A percentile compares a stretch with the other conserved stretches of the same genome.
Conservation (phyloP, 2,888 invertebrate species). For the Cenopis cana region DNA sequence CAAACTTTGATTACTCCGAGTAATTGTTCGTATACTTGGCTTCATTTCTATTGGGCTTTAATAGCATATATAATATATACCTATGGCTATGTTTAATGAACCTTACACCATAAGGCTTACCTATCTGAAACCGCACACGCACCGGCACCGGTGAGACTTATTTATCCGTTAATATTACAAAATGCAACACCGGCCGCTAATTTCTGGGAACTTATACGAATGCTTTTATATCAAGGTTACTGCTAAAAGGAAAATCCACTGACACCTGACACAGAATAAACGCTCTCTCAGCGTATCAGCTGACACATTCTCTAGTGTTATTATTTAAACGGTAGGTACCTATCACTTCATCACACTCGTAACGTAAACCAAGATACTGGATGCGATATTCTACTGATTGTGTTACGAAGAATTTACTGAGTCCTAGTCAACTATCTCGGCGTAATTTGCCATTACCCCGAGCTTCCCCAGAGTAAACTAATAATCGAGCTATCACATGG, state of each 20-base stretch:
- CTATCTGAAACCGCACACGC: slow-evolving; percentile 23
- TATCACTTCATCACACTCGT: not conserved
- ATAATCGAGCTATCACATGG: slow-evolving; percentile 38
- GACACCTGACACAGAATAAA: not conserved
- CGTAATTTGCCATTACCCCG: slow-evolving; percentile 48
- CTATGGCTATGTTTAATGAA: slow-evolving; percentile 10
- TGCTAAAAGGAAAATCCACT: slow-evolving; percentile 26
- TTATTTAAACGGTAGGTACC: not conserved
- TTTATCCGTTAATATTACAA: slow-evolving; percentile 18
- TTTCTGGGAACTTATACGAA: slow-evolving; percentile 73
- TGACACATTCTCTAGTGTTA: not conserved
- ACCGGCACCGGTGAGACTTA: slow-evolving; percentile 14
- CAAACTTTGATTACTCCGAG: not conserved
- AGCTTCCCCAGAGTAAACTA: slow-evolving; percentile 45
- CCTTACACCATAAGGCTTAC: slow-evolving; percentile 8
- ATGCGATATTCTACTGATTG: not conserved
- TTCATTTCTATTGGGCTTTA: not conserved
- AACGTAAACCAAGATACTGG: not conserved
- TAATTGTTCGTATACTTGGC: not conserved
- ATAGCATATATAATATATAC: no score
- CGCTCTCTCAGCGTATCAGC: not conserved
- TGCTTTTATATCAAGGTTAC: slow-evolving; percentile 73
- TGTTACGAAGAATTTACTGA: slow-evolving; percentile 14
- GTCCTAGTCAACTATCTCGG: slow-evolving; percentile 39
- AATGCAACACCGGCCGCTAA: slow-evolving; percentile 50